A percentile compares a stretch with the other conserved stretches of the same genome.
These are phyloP conservation scores for Equus przewalskii DNA, from an alignment of 2,113 vertebrate genomes.

Conservation along the genomic window DNA sequence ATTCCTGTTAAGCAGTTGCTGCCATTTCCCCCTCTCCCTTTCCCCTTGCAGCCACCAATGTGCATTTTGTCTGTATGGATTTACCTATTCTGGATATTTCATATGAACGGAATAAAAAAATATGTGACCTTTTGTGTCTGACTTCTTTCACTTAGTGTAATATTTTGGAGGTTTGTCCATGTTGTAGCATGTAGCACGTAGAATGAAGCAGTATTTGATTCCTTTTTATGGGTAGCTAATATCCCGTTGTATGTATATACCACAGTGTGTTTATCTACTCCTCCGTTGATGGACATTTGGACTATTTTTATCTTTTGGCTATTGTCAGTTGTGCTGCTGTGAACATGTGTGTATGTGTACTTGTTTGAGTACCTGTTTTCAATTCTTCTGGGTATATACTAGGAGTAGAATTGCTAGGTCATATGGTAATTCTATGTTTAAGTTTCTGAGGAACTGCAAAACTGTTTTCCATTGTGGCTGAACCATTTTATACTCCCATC, in stretches of 20 bases:
- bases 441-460: not conserved
- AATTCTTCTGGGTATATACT: not conserved
- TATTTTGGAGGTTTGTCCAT: conserved; percentile 11
- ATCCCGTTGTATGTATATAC: not conserved
- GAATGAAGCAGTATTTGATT: not conserved
- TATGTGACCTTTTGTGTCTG: conserved; percentile 39
- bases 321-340: not conserved
- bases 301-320: not conserved
- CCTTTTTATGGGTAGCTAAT: not conserved
- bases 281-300: not conserved
- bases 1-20: not conserved
- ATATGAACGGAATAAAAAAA: not conserved
- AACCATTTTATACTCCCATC: not conserved
- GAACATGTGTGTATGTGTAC: not conserved
- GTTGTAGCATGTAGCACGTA: not conserved
- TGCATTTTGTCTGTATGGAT: conserved; percentile 25
- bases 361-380: conserved; percentile 44
- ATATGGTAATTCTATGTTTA: conserved; percentile 52
- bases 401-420: conserved; percentile 21
- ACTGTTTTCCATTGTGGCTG: not conserved
- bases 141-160: conserved; percentile 38
- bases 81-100: conserved; percentile 50
- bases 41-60: not conserved
- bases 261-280: not conserved
- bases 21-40: not conserved